Percentiles rank a stretch among this genome's conserved stretches.
phyloP scores from a whole-genome alignment of 2,797 vertebrate genomes.

The Spea hammondii region DNA sequence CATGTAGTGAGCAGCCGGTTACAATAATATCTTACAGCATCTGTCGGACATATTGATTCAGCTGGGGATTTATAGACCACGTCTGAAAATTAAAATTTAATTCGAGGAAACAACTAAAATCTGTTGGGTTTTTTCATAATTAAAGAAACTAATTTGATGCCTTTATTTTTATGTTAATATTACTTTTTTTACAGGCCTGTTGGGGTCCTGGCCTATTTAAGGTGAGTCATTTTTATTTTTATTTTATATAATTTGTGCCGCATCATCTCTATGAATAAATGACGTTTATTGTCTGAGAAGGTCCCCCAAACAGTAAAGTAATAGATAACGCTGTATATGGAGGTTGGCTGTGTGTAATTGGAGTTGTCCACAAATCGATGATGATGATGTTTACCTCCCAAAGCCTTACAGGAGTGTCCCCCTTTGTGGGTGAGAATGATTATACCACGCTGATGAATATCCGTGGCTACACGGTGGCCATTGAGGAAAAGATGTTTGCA shows the following conservation, averaged over 20 bases:
- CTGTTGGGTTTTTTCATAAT: too few species aligned
- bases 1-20: too few species aligned
- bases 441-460: constrained; percentile 90
- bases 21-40: too few species aligned
- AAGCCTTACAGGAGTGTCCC: constrained; percentile 93
- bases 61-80: too few species aligned
- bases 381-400: background rate
- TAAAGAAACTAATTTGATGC: too few species aligned
- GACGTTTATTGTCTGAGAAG: too few species aligned
- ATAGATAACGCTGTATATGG: background rate
- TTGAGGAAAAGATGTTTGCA: constrained; percentile 91
- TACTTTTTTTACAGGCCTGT: constrained; percentile 73
- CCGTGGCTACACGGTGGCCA: constrained; percentile 92
- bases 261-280: too few species aligned
- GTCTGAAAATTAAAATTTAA: too few species aligned
- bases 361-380: background rate
- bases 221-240: constrained; percentile 70
- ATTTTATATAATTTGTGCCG: background rate
- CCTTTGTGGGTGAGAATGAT: constrained; percentile 93
- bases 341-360: background rate
- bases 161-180: constrained; percentile 15
- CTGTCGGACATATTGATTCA: too few species aligned
- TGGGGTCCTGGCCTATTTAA: constrained; percentile 90
- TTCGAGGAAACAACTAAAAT: too few species aligned
- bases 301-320: too few species aligned